A percentile compares a stretch with the other conserved stretches of the same genome.
Evolutionary conservation across 2,113 vertebrate genomes (phyloP).

Genomic region (Sapayoa aenigma): DNA sequence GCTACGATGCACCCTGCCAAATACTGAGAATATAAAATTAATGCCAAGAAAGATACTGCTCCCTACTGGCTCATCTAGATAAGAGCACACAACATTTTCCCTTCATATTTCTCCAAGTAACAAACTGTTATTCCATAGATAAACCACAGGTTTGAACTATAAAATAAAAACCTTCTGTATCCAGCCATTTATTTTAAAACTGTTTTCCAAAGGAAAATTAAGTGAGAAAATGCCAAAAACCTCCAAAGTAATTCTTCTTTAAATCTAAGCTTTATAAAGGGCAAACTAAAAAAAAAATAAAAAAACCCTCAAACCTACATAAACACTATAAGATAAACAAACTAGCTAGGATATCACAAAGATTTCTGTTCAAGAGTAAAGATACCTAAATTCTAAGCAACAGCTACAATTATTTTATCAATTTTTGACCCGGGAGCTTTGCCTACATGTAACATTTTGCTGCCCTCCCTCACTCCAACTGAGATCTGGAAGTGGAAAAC

Average conservation of each 20-base stretch:
- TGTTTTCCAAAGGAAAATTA: neutral
- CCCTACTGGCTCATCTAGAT: slow-evolving; percentile 49
- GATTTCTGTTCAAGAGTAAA: neutral
- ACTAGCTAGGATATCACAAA: neutral
- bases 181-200: neutral
- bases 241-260: neutral
- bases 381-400: neutral
- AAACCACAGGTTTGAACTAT: neutral
- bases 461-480: neutral
- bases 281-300: neutral
- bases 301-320: too few relatives aligned
- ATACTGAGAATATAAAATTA: slow-evolving; percentile 5
- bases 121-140: neutral
- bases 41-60: slow-evolving; percentile 67
- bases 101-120: neutral
- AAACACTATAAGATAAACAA: neutral
- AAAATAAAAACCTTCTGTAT: neutral
- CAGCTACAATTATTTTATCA: neutral
- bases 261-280: neutral
- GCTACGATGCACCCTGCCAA: slow-evolving; percentile 12
- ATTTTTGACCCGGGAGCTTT: neutral
- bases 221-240: neutral
- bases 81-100: neutral
- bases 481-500: neutral
- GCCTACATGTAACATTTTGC: neutral